Evolutionary conservation across 2,797 vertebrate genomes (phyloP), one percentile per base, ranked within the genome.

Genomic region (Esox lucius): DNA sequence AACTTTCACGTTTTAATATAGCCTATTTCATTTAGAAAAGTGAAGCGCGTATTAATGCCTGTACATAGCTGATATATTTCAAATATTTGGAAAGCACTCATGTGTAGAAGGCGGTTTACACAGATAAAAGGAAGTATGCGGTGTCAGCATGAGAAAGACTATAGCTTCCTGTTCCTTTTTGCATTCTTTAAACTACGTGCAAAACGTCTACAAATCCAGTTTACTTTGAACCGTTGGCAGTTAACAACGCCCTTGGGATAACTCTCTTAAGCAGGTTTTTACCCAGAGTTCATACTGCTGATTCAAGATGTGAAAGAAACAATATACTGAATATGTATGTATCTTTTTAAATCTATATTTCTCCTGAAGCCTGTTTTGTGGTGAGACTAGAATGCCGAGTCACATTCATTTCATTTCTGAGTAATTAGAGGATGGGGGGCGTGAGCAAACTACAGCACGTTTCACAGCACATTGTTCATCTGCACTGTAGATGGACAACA

Each of bases 131-230:
- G 92, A 94, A 93, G 91, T 90, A 49, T 90, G 90, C 70, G 87
- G 88, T 87, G 80, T 83, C 78, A 86, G 74, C 70, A 70, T 78
- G 75, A 89, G 87, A 91, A 89, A 88, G 76, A 72, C 80, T 69
- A 46, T 11, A 67, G 79, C 94, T 96, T 96, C 95, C 94, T 94
- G 94, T 96, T 95, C 94, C 94, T 92, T 89, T 89, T 84, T 78
- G 76, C 89, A 81, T 85, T 88, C 83, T 83, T 84, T 76, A 61
- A 67, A 73, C 72, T 69, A 67, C 80, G 72, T 4, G 71, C 88
- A 87, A 87, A 84, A 82, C 82, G 59, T 39, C 46, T 46, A 70
- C 51, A 71, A 33, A 76, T 72, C 76, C 24, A 3, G 1, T 28
- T 26, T 2, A 64, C n/a, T 66, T 53, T 66, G 56, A 71, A 66